Conservation (phyloP, 2,113 vertebrate species). For the Sardina pilchardus region DNA sequence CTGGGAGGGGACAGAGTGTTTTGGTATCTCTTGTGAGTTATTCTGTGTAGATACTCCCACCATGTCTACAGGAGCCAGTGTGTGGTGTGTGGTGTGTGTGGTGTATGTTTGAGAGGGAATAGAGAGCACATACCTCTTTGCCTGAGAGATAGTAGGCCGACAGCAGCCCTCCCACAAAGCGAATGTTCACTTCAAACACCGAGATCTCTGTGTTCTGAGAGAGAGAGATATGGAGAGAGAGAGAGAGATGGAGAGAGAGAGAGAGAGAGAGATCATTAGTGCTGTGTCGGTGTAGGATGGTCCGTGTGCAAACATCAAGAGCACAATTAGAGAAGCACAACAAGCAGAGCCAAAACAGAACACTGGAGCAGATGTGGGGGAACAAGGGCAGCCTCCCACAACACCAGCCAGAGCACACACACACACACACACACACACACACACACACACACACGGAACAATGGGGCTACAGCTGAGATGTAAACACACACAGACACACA, state of each 20-base stretch:
- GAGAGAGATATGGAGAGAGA: conserved; percentile 2
- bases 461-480: background rate
- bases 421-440: background rate
- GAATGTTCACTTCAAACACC: conserved; percentile 98
- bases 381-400: background rate
- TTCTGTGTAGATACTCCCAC: no score
- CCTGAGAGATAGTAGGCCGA: conserved; percentile 97
- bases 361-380: background rate
- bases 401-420: background rate
- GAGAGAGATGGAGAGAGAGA: background rate
- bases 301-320: background rate
- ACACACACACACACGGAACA: background rate
- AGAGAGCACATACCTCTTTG: conserved; percentile 85
- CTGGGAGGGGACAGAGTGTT: no score
- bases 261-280: background rate
- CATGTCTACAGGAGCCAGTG: no score
- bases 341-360: background rate
- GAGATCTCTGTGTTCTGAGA: conserved; percentile 93
- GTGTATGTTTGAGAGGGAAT: background rate
- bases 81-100: no score
- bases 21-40: no score
- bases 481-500: background rate
- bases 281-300: background rate
- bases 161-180: conserved; percentile 90
- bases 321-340: background rate